Base-by-base conservation (phyloP, 2,113 vertebrate genomes). In the Apeltes quadracus region DNA sequence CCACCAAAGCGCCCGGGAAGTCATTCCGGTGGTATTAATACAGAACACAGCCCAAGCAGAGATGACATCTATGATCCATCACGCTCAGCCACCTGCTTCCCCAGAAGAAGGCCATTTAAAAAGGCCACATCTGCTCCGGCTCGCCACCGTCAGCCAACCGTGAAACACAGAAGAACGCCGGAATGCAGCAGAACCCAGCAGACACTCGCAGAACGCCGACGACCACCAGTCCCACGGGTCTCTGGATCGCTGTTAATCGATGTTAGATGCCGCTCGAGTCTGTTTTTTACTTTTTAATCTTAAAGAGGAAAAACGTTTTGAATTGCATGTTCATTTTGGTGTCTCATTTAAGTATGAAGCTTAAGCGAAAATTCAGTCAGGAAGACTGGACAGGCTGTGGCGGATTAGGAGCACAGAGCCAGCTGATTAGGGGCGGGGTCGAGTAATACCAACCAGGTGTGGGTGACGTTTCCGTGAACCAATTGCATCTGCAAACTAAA, bases 21-120 rank as follows among this genome's bases (percentile, higher is more conserved):
- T 81, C 76, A 82, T 87, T 81, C 69, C 50, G 81, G 62, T 62
- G 20, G 66, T 62, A 43, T 70, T 87, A 86, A 85, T 71, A 84
- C 75, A 79, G 85, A 88, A 83, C 78, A 81, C 79, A 87, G 84
- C 85, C 27, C 61, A 84, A 80, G 70, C 79, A 54, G 57, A 63
- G 69, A 88, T 87, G 90, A 86, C 83, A 80, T 73, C 78, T 78
- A 83, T 76, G 75, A 90, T 90, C 82, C 87, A 91, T 91, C 87
- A 91, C 86, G 80, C 84, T 84, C 80, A 73, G 84, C 87, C 90
- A 92, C 91, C 91, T 91, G 91, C 88, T 86, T 84, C 88, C 77
- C 79, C 78, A 85, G 88, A 89, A 90, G 69, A 88, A 89, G 84
- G 83, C 88, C 87, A 87, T 85, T 90, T 89, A 92, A 91, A n/a